Base-by-base conservation (phyloP, 2,797 vertebrate species). In the Hapalemur alaotrensis region DNA sequence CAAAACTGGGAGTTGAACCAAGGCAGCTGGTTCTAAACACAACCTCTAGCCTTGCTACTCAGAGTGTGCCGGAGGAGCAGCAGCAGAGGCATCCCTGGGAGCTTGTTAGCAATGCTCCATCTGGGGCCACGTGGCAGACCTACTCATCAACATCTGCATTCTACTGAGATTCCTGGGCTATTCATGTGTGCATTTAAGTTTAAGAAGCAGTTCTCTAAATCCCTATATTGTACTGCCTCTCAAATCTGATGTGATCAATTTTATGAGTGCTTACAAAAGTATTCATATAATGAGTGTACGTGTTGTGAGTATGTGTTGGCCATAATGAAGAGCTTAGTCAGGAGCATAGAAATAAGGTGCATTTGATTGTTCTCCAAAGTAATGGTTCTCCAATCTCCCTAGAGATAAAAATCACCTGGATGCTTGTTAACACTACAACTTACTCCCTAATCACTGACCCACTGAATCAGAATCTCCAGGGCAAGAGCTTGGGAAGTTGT, bases 161-260 rank as follows among this genome's bases (percentile, higher is more conserved):
- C 90, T 81, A 75, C 73, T 80, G 46, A 84, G 65, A 75, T 50
- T 92, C 86, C 38, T 57, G 41, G 20, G 22, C 15, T 23, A 81
- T 61, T 86, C 46, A 14, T 82, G 28, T 7, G 17, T 57, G 20
- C 35, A 35, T n/a, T 86, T 28, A 81, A 73, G 2, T 86, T 57
- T 59, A 6, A 91, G 83, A 95, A 86, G 18, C 46, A 91, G 25
- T 57, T 84, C 63, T 93, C 63, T 86, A 94, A 93, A 75, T 93
- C 38, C 30, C 32, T 89, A 50, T 73, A 92, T 86, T 79, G 61
- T 82, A n/a, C 15, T 73, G 7, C n/a, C n/a, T 90, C 20, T 79
- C 38, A 41, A 30, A 79, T 41, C 38, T 65, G 57, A 79, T 65
- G 18, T 38, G 69, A 73, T 54, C 75, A 43, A 35, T 83, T 87